Conservation (phyloP, 2,113 vertebrate genomes). For the Mohoua ochrocephala region DNA sequence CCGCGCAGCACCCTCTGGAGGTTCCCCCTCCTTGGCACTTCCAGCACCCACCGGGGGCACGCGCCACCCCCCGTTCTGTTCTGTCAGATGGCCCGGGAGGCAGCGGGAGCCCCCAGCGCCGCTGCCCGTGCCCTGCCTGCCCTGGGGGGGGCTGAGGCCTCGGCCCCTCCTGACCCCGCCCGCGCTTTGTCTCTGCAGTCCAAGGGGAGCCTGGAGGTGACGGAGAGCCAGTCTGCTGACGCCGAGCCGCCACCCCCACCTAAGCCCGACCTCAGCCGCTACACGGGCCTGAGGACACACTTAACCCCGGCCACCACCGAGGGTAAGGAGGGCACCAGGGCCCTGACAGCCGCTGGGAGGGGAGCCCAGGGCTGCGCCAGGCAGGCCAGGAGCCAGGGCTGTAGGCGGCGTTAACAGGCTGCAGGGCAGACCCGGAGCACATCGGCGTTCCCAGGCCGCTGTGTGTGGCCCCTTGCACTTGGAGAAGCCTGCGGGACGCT, state of each 20-base stretch:
- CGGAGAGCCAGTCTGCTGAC: slow-evolving; percentile 94
- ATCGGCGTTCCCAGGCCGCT: rapidly evolving
- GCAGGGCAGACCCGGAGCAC: neutral
- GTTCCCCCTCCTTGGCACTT: neutral
- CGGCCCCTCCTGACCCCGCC: neutral
- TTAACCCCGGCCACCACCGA: slow-evolving; percentile 81
- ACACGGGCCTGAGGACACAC: slow-evolving; percentile 84
- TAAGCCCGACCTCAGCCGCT: slow-evolving; percentile 90
- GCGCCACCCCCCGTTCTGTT: rapidly evolving
- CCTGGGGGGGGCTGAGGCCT: neutral
- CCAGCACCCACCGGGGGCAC: neutral
- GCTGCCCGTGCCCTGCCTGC: neutral
- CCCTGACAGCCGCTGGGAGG: neutral
- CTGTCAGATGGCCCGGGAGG: neutral
- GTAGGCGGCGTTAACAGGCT: neutral
- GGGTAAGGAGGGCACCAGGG: slow-evolving; percentile 76
- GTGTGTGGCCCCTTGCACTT: neutral
- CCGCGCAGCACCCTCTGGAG: neutral
- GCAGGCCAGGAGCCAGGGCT: neutral
- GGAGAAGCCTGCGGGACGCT: neutral
- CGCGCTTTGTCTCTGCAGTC: slow-evolving; percentile 75
- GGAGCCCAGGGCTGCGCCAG: neutral
- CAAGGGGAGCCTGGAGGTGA: slow-evolving; percentile 91
- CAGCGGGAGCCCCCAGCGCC: rapidly evolving
- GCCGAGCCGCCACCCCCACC: slow-evolving; percentile 92